Evolutionary conservation across 2,888 invertebrate species (phyloP).

Genomic region (Anthophora plumipes): DNA sequence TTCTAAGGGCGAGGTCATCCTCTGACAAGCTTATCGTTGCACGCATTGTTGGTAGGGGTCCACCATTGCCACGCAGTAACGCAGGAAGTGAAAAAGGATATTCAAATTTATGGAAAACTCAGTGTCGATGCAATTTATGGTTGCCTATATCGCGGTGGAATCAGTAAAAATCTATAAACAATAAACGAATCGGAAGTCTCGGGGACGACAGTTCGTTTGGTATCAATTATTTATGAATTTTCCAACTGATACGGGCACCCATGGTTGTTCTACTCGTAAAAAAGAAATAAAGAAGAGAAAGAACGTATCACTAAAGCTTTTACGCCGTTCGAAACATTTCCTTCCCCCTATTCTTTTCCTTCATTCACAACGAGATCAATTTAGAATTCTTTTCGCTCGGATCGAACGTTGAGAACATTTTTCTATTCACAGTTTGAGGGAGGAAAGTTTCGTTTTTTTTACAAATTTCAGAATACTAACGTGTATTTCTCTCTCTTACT

Average conservation of each 20-base stretch:
- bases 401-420: no score
- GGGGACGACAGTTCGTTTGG: constrained; percentile 34
- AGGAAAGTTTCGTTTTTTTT: no score
- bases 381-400: not conserved
- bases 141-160: constrained; percentile 72
- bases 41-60: constrained; percentile 37
- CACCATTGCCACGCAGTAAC: constrained; percentile 33
- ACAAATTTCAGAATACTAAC: no score
- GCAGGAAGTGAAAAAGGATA: constrained; percentile 75
- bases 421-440: no score
- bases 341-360: not conserved
- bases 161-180: constrained; percentile 74
- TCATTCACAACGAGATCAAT: no score
- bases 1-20: constrained; percentile 73
- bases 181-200: constrained; percentile 70
- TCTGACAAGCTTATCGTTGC: constrained; percentile 41
- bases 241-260: constrained; percentile 41
- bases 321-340: constrained; percentile 2
- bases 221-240: constrained; percentile 75
- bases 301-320: not conserved
- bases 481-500: no score
- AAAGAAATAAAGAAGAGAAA: no score
- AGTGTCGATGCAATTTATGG: constrained; percentile 74
- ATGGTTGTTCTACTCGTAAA: not conserved
- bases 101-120: constrained; percentile 78